phyloP scores from a whole-genome alignment of 2,113 vertebrate species.

The Rousettus leschenaultii region DNA sequence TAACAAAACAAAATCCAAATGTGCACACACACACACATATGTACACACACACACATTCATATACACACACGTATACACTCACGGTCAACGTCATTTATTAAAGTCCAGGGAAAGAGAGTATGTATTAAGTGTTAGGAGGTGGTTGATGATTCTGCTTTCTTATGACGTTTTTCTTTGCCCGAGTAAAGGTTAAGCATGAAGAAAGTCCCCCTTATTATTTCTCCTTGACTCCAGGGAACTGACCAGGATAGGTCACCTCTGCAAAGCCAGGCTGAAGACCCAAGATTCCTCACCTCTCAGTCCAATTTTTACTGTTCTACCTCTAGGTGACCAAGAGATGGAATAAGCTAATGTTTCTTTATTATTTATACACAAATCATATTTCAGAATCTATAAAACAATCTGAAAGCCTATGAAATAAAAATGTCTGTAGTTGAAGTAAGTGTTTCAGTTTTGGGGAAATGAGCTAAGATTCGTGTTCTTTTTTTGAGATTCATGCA shows the following conservation, averaged over 20 bases:
- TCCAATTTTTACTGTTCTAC: neutral
- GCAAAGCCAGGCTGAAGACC: neutral
- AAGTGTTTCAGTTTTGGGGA: neutral
- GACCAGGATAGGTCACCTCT: accelerated
- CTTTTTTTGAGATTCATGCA: neutral
- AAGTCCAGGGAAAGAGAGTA: neutral
- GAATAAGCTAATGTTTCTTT: neutral
- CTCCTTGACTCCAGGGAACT: neutral
- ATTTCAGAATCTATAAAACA: conserved; percentile 34
- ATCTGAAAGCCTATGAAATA: neutral
- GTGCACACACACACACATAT: neutral
- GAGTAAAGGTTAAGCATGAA: neutral
- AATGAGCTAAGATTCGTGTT: neutral
- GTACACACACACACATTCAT: too few relatives aligned
- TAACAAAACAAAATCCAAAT: neutral
- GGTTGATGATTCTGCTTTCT: neutral
- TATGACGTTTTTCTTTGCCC: neutral
- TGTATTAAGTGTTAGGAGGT: neutral
- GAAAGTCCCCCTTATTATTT: neutral
- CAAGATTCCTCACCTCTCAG: neutral
- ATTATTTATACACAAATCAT: neutral
- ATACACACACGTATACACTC: too few relatives aligned
- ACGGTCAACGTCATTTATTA: neutral
- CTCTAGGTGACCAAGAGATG: neutral
- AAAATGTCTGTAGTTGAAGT: neutral